phyloP scores from a whole-genome alignment of 2,888 invertebrate species.

The Eubasilissa splendida region DNA sequence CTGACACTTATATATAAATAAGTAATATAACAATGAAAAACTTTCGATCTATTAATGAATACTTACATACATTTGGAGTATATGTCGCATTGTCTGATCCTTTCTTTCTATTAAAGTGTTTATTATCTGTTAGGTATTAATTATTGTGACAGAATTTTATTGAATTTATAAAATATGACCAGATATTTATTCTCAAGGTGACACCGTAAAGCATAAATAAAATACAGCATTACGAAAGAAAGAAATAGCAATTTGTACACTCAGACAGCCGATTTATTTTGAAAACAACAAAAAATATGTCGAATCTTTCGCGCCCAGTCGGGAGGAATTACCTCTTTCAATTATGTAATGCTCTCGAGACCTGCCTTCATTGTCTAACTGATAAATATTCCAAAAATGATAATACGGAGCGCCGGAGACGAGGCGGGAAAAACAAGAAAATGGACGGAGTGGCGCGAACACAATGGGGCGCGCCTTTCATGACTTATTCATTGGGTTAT shows the following conservation, averaged over 20 bases:
- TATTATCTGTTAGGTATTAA: no score
- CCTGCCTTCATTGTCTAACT: constrained; percentile 33
- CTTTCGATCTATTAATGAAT: no score
- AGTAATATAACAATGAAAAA: no score
- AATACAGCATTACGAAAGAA: no score
- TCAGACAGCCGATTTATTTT: not conserved
- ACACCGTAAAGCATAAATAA: no score
- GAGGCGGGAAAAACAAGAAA: constrained; percentile 47
- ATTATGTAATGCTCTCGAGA: constrained; percentile 49
- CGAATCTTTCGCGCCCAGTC: not conserved
- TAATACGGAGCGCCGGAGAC: constrained; percentile 40
- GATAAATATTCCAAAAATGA: constrained; percentile 56
- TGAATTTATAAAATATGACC: no score
- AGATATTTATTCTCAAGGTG: no score
- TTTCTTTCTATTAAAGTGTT: no score
- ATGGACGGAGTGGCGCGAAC: constrained; percentile 46
- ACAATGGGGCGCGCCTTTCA: constrained; percentile 52
- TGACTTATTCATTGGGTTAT: constrained; percentile 56
- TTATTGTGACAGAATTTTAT: no score
- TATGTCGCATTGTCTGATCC: no score
- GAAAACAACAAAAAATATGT: not conserved
- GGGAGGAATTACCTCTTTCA: constrained; percentile 47
- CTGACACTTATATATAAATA: no score
- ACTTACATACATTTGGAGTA: no score
- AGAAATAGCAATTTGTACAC: not conserved